phyloP scores from a whole-genome alignment of 2,888 invertebrate genomes.

The Oscheius sp. region DNA sequence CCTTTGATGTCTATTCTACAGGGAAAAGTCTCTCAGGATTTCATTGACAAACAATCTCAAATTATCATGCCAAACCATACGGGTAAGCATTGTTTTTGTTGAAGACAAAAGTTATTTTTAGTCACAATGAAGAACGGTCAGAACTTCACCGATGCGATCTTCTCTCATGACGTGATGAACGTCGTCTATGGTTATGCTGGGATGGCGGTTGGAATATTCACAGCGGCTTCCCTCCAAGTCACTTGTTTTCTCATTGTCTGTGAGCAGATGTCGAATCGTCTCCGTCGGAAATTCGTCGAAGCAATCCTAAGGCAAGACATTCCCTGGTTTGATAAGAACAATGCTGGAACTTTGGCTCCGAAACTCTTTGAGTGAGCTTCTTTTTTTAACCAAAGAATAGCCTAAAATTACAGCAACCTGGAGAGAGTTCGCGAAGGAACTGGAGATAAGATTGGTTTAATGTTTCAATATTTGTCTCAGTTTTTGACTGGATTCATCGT shows the following conservation, averaged over 20 bases:
- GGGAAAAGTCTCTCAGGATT: constrained; percentile 51
- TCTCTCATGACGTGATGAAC: constrained; percentile 49
- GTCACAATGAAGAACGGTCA: not conserved
- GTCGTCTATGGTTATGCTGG: constrained; percentile 52
- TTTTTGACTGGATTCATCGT: constrained; percentile 65
- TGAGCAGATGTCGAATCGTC: constrained; percentile 73
- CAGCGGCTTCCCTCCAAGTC: constrained; percentile 65
- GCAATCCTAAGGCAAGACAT: constrained; percentile 71
- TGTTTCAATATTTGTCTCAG: constrained; percentile 60
- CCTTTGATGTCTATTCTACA: constrained; percentile 59
- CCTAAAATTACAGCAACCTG: constrained; percentile 58
- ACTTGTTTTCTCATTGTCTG: constrained; percentile 71
- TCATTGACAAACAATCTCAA: constrained; percentile 46
- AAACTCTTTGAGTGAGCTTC: constrained; percentile 73
- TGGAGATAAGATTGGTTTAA: constrained; percentile 69
- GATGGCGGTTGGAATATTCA: constrained; percentile 54
- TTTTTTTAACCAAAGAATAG: not conserved
- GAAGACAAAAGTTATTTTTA: not conserved
- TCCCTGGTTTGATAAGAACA: constrained; percentile 71
- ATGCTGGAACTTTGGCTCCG: constrained; percentile 73
- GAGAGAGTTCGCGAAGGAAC: constrained; percentile 69
- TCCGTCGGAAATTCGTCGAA: constrained; percentile 72
- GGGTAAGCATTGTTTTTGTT: too few relatives aligned
- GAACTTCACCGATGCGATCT: constrained; percentile 26
- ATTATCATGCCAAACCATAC: too few relatives aligned